A percentile compares a stretch with the other conserved stretches of the same genome.
phyloP scores from a whole-genome alignment of 2,888 invertebrate genomes.

The Rhamnusium bicolor region DNA sequence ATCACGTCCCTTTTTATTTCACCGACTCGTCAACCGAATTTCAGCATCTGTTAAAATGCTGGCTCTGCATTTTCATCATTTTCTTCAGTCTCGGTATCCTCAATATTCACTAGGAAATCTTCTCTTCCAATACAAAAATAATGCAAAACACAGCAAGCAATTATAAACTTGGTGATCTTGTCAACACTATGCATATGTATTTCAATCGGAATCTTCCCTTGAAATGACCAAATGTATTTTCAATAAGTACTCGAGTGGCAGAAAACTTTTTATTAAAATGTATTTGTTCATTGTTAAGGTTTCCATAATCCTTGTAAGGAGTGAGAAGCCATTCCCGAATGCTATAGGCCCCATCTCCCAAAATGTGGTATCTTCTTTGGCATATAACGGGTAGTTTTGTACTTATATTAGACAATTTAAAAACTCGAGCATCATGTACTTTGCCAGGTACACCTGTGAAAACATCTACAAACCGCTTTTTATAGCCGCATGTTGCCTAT shows the following conservation, averaged over 20 bases:
- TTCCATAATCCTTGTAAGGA: conserved; percentile 58
- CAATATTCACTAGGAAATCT: background rate
- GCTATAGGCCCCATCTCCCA: conserved; percentile 59
- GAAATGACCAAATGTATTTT: conserved; percentile 61
- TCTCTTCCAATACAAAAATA: background rate
- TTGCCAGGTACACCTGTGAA: too few relatives aligned
- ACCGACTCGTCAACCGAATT: background rate
- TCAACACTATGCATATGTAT: conserved; percentile 25
- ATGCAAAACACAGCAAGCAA: background rate
- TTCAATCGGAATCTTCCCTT: conserved; percentile 51
- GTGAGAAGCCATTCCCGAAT: conserved; percentile 51
- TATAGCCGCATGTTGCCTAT: too few relatives aligned
- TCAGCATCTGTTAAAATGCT: background rate
- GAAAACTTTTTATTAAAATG: conserved; percentile 56
- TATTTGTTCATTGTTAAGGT: conserved; percentile 52
- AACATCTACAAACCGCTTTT: too few relatives aligned
- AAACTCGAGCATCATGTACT: too few relatives aligned
- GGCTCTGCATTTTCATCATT: background rate
- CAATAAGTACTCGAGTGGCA: conserved; percentile 57
- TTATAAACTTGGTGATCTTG: background rate
- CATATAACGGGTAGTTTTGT: too few relatives aligned
- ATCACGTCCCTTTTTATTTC: background rate
- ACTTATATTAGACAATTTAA: too few relatives aligned
- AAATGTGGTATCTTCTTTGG: background rate
- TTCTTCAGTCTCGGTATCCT: background rate